Base-by-base conservation (phyloP, 2,113 vertebrate species). In the Psilopogon haemacephalus region DNA sequence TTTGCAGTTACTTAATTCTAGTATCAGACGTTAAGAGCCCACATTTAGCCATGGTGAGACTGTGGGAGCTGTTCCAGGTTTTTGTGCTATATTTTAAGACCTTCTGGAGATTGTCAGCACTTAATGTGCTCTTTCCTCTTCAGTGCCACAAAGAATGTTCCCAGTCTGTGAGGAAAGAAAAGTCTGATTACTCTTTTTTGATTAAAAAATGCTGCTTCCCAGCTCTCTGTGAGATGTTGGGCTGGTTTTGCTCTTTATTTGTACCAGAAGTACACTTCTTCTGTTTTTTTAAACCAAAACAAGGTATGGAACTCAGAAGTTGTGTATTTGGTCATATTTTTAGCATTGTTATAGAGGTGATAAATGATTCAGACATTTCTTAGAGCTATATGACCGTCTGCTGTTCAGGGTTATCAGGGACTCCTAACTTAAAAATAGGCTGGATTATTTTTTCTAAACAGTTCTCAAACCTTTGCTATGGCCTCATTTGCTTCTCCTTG, bases 1-100 rank as follows among this genome's bases (percentile, higher is more conserved):
- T 96, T 93, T 95, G 78, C 88, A 93, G 90, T 95, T 95, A 81
- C 70, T 96, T 96, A 86, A 88, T 84, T 92, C 35, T 44, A 88
- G 80, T 79, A 88, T 92, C 27, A 12, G 88, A 54, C 72, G 74
- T 94, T 63, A 81, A 75, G 69, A 84, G 92, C 90, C 86, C 88
- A 84, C 88, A 96, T 90, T 84, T 86, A 92, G 80, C 92, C 77
- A 79, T 86, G 80, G 48, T 93, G 70, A 91, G 79, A 92, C 58
- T 71, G 32, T 88, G 89, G 74, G 89, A 84, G 60, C 86, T 93
- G 72, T 83, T 94, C 83, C 12, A 33, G 67, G 37, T 48, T 91
- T 62, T 88, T 33, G 35, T 85, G 59, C 69, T 86, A 40, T 87
- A 91, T 94, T 93, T 88, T 81, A 83, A 89, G 75, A 68, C 62